Percentiles rank a stretch among this genome's conserved stretches.
phyloP scores from a whole-genome alignment of 2,797 vertebrate species.

The Enteromius paludinosus region DNA sequence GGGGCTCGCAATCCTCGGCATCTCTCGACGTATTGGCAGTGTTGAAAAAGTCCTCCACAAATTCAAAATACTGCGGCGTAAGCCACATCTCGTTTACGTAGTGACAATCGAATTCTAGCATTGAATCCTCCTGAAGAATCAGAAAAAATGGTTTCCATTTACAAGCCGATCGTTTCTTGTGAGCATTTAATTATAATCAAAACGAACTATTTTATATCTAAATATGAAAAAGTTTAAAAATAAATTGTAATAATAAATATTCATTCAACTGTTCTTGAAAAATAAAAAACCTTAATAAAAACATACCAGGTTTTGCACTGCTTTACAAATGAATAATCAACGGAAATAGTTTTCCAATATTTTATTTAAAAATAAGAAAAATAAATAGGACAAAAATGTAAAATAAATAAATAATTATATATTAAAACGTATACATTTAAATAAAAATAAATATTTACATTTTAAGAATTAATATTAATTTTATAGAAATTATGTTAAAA shows the following conservation, averaged over 20 bases:
- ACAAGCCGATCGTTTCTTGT: not conserved
- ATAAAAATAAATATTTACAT: not conserved
- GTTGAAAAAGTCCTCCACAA: conserved; percentile 75
- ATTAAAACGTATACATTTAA: not conserved
- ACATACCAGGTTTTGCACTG: not conserved
- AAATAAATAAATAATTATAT: not conserved
- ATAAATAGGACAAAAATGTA: not conserved
- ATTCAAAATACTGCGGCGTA: conserved; percentile 77
- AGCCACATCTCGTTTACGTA: conserved; percentile 74
- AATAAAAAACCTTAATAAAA: not conserved
- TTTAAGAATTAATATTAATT: not conserved
- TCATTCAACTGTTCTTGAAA: not conserved
- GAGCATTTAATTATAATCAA: not conserved
- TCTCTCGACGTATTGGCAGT: conserved; percentile 68
- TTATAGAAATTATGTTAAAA: not conserved
- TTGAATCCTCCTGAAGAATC: conserved; percentile 69
- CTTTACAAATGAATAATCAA: not conserved
- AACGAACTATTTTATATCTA: not conserved
- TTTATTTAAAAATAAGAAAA: not conserved
- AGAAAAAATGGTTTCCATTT: conserved; percentile 9
- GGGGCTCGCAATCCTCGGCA: conserved; percentile 72
- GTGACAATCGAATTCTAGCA: conserved; percentile 80
- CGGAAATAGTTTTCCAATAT: not conserved
- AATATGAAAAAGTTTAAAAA: too few species aligned
- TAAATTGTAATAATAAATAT: not conserved